These are phyloP conservation scores for Onychomys leucogaster DNA, from an alignment of 2,797 vertebrate genomes.

Conservation along the genomic window DNA sequence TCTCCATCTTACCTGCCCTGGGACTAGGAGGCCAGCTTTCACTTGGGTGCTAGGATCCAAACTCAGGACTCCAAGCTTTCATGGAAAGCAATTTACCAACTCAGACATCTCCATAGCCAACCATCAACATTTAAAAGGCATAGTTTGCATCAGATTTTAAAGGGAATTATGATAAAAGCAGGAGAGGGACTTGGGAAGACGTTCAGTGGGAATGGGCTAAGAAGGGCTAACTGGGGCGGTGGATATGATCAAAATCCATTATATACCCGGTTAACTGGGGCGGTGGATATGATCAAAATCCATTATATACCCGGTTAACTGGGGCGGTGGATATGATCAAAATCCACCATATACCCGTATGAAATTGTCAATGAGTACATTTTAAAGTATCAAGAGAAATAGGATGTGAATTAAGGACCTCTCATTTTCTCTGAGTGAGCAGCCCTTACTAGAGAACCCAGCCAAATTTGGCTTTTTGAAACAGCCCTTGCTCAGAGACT, in stretches of 20 bases:
- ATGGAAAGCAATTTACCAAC: not conserved
- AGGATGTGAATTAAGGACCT: not conserved
- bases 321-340: no score
- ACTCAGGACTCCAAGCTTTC: not conserved
- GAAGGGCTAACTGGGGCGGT: not conserved
- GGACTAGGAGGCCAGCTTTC: not conserved
- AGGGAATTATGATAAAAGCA: not conserved
- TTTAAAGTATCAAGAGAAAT: not conserved
- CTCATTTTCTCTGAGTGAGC: not conserved
- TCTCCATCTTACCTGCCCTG: not conserved
- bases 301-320: not conserved
- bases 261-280: no score
- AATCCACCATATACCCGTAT: not conserved
- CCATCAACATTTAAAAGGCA: constrained; percentile 9
- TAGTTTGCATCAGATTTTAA: not conserved
- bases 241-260: not conserved
- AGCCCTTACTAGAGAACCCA: not conserved
- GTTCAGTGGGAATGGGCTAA: not conserved
- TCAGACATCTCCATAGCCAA: not conserved
- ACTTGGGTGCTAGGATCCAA: not conserved
- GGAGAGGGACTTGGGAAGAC: not conserved
- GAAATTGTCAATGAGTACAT: no score
- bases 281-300: no score
- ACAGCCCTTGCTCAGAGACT: not conserved
- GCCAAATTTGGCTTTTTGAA: constrained; percentile 1